A percentile compares a stretch with the other conserved stretches of the same genome.
Conservation (phyloP, 2,888 invertebrate genomes). For the Chymomyza fuscimana region DNA sequence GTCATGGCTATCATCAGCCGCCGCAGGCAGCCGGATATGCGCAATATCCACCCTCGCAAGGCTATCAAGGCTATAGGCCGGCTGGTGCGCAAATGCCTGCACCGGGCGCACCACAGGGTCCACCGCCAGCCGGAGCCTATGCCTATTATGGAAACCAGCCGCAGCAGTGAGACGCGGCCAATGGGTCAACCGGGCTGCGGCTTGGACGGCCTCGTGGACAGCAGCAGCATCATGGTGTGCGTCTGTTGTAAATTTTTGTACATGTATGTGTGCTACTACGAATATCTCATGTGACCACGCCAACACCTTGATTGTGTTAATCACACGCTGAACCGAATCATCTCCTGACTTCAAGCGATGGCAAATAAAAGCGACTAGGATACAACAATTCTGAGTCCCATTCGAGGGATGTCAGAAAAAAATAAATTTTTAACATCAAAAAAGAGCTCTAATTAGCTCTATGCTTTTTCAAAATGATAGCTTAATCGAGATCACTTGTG, state of each 20-base stretch:
- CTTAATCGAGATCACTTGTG: no score
- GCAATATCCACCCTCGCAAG: constrained; percentile 83
- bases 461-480: no score
- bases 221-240: neutral
- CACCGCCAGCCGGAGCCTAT: constrained; percentile 86
- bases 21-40: constrained; percentile 82
- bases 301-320: neutral
- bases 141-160: constrained; percentile 91
- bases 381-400: no score
- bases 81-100: constrained; percentile 82
- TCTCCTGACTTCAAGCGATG: no score
- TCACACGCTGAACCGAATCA: neutral
- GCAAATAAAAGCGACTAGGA: no score
- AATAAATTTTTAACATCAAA: no score
- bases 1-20: constrained; percentile 81
- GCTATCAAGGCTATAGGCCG: constrained; percentile 84
- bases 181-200: neutral
- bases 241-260: neutral
- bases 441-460: no score
- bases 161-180: constrained; percentile 79
- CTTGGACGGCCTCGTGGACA: neutral
- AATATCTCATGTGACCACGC: neutral
- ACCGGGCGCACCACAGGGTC: constrained; percentile 78
- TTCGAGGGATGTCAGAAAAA: no score
- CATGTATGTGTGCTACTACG: neutral